Evolutionary conservation across 92 coral and sea anemone genomes (phyloP).

Genomic region (Muricea muricata): DNA sequence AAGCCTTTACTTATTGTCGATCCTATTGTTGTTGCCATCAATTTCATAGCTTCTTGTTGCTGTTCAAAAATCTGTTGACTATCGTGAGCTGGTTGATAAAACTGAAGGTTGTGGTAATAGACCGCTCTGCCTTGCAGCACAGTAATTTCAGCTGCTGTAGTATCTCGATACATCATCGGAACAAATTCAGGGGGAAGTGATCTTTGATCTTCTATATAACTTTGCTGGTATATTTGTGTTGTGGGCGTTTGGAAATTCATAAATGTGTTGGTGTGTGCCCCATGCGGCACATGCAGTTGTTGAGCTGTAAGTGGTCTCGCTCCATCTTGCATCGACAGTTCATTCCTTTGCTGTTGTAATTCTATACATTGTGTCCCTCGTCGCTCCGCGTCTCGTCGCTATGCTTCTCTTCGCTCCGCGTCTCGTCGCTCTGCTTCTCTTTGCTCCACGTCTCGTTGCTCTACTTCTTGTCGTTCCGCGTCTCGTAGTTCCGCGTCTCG

Average conservation of each 20-base stretch:
- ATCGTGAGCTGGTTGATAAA: background rate
- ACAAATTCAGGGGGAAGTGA: background rate
- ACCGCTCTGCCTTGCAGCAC: too few species aligned
- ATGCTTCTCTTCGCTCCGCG: too few species aligned
- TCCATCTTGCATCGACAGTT: background rate
- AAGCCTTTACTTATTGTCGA: background rate
- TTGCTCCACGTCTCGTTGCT: background rate
- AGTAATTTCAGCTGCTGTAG: background rate
- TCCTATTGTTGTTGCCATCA: slow-evolving; percentile 7
- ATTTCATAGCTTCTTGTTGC: slow-evolving; percentile 5
- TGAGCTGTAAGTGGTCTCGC: background rate
- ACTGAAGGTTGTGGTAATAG: background rate
- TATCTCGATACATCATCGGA: background rate
- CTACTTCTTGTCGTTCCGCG: background rate
- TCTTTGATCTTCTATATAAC: background rate
- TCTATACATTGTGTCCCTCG: background rate
- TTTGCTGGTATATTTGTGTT: background rate
- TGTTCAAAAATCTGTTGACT: slow-evolving; percentile 3
- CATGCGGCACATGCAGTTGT: too few species aligned
- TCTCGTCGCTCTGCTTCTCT: too few species aligned
- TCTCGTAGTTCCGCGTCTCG: too few species aligned
- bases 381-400: too few species aligned
- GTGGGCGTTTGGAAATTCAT: background rate
- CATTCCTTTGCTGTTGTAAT: background rate
- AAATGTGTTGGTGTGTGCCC: too few species aligned